Conservation (phyloP, 1,140 invertebrate genomes). For the Papilio dardanus region DNA sequence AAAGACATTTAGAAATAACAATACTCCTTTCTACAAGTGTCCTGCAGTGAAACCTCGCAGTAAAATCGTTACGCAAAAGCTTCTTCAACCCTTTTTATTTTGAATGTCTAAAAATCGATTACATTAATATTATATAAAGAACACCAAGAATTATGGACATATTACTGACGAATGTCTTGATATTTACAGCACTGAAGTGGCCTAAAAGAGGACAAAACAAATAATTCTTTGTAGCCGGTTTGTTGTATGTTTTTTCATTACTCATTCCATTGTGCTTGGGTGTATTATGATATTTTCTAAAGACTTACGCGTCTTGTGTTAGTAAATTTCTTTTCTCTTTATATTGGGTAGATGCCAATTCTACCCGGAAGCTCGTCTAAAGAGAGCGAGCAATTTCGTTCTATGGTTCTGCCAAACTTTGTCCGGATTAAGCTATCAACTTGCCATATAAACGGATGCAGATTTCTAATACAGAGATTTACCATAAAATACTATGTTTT, state of each 20-base stretch:
- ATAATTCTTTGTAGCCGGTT: neutral
- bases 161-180: neutral
- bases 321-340: constrained; percentile 21
- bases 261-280: neutral
- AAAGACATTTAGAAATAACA: neutral
- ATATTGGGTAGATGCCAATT: constrained; percentile 13
- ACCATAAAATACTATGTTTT: neutral
- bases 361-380: constrained; percentile 4
- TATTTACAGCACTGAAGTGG: neutral
- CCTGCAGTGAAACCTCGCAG: neutral
- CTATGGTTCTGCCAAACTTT: constrained; percentile 3
- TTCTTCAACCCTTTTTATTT: neutral
- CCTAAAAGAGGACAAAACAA: neutral
- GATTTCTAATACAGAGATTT: neutral
- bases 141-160: neutral
- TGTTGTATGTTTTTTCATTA: constrained; percentile 14
- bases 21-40: neutral
- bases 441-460: constrained; percentile 1
- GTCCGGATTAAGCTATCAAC: neutral
- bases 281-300: constrained; percentile 4
- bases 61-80: neutral
- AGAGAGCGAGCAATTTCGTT: neutral
- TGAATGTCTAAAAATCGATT: neutral
- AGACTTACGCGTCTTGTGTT: constrained; percentile 15
- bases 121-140: neutral